phyloP scores from a whole-genome alignment of 2,797 vertebrate species.

The Hippoglossus hippoglossus region DNA sequence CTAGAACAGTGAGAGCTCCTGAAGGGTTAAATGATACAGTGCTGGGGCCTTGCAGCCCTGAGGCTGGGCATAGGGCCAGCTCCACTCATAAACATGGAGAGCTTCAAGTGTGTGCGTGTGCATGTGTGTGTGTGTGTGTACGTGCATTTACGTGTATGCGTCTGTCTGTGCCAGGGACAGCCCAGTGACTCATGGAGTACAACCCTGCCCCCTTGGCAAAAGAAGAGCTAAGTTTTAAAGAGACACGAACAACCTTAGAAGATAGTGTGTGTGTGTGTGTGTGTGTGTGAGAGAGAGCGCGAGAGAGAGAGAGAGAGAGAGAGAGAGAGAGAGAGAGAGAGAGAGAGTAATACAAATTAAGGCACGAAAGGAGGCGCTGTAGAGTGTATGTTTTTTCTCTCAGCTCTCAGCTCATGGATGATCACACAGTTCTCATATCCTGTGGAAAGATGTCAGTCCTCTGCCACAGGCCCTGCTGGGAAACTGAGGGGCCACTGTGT shows the following conservation, averaged over 20 bases:
- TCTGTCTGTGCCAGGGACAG: constrained; percentile 85
- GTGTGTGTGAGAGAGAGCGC: not conserved
- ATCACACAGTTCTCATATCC: constrained; percentile 77
- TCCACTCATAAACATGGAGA: constrained; percentile 85
- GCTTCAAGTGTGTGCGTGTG: constrained; percentile 62
- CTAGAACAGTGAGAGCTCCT: constrained; percentile 61
- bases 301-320: not conserved
- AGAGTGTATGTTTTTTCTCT: constrained; percentile 58
- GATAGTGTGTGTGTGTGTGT: constrained; percentile 4
- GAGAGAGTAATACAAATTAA: constrained; percentile 41
- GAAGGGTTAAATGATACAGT: constrained; percentile 80
- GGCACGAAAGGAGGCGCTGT: constrained; percentile 72
- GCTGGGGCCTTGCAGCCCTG: constrained; percentile 75
- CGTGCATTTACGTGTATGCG: constrained; percentile 61
- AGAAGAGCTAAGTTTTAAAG: constrained; percentile 83
- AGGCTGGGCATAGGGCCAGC: constrained; percentile 82
- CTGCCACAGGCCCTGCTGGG: constrained; percentile 70
- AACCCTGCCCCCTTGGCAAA: constrained; percentile 80
- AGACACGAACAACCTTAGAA: constrained; percentile 65
- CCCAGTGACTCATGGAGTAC: constrained; percentile 86
- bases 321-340: not conserved
- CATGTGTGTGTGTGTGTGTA: constrained; percentile 46
- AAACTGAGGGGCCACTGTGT: constrained; percentile 64
- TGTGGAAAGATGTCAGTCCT: constrained; percentile 79
- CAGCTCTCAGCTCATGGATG: constrained; percentile 61